Conservation (phyloP, 2,797 vertebrate genomes). For the Leuciscus waleckii region DNA sequence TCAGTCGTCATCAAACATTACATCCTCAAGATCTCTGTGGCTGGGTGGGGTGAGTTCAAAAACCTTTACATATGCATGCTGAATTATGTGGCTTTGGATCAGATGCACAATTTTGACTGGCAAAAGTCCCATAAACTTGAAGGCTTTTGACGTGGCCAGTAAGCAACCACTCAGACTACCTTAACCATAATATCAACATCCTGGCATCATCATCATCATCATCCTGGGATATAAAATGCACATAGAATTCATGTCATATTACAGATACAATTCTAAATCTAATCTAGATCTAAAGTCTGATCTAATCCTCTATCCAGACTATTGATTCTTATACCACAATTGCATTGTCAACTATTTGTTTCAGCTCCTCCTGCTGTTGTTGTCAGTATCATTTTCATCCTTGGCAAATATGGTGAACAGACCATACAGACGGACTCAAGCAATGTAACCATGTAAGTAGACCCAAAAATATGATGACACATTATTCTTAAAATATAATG, state of each 20-base stretch:
- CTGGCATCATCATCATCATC: too few species aligned
- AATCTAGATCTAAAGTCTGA: neutral
- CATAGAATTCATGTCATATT: neutral
- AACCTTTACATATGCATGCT: neutral
- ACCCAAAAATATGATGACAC: neutral
- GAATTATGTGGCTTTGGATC: neutral
- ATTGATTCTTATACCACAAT: neutral
- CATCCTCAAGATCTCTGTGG: conserved; percentile 68
- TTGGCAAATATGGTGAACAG: conserved; percentile 67
- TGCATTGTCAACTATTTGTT: neutral
- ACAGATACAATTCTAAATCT: neutral
- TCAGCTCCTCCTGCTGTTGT: conserved; percentile 67
- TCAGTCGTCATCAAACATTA: conserved; percentile 60
- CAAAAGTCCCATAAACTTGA: neutral
- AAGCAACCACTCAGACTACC: neutral
- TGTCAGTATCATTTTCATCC: conserved; percentile 52
- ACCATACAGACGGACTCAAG: conserved; percentile 47
- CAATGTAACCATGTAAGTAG: conserved; percentile 69
- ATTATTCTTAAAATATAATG: neutral
- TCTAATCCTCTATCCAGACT: neutral
- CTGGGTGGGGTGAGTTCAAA: conserved; percentile 71
- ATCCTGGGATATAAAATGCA: neutral
- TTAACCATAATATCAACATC: neutral
- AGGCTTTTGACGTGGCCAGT: neutral
- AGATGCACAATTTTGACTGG: neutral